A percentile compares a stretch with the other conserved stretches of the same genome.
These are phyloP conservation scores for Lacerta viridis DNA, from an alignment of 2,797 vertebrate genomes.

Conservation along the genomic window DNA sequence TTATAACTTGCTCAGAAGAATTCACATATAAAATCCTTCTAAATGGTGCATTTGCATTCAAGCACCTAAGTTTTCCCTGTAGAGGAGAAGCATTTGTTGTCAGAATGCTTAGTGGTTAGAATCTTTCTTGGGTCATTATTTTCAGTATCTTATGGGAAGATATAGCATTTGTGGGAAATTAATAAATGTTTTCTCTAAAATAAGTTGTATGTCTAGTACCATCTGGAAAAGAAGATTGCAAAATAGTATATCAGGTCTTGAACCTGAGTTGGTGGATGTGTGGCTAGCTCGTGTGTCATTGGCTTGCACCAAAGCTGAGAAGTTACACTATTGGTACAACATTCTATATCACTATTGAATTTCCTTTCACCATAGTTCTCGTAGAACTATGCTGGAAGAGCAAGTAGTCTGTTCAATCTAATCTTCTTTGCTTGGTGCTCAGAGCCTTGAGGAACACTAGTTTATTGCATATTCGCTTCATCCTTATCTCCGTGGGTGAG, in stretches of 20 bases:
- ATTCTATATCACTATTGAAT: not conserved
- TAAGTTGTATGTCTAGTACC: too few species aligned
- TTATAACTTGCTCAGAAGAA: not conserved
- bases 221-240: not conserved
- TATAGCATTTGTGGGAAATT: too few species aligned
- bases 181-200: too few species aligned
- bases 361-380: not conserved
- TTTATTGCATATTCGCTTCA: not conserved
- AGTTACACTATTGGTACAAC: not conserved
- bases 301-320: not conserved
- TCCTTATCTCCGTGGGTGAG: not conserved
- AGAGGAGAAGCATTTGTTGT: not conserved
- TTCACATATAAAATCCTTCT: not conserved
- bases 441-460: not conserved
- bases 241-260: not conserved
- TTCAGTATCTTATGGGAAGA: not conserved
- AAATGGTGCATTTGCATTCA: not conserved
- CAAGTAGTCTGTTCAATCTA: not conserved
- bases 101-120: not conserved
- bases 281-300: not conserved
- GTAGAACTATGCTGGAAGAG: not conserved
- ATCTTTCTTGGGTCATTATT: not conserved
- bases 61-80: not conserved
- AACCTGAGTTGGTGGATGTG: not conserved
- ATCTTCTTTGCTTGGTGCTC: not conserved